These are phyloP conservation scores for Characodon lateralis DNA, from an alignment of 2,797 vertebrate species.

Conservation along the genomic window DNA sequence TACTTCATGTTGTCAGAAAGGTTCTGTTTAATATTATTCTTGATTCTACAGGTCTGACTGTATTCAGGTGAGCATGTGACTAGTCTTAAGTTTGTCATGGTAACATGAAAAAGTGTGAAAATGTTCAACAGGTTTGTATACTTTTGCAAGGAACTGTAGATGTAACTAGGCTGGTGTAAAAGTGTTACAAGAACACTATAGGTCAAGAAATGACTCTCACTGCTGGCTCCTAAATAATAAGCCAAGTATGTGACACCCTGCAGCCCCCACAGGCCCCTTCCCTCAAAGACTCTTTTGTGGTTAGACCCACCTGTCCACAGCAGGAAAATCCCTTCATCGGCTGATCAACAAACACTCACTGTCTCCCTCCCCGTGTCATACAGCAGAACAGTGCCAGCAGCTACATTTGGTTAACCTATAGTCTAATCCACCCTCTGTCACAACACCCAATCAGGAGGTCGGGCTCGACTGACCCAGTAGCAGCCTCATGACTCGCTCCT, in stretches of 20 bases:
- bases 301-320: slow-evolving; percentile 40
- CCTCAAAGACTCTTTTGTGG: slow-evolving; percentile 5
- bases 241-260: slow-evolving; percentile 5
- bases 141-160: background rate
- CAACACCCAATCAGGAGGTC: slow-evolving; percentile 53
- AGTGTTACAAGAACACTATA: background rate
- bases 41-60: background rate
- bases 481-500: slow-evolving; percentile 26
- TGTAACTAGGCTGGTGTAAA: background rate
- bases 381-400: slow-evolving; percentile 46
- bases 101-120: background rate
- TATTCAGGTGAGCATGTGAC: background rate
- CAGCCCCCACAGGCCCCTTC: background rate
- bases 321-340: slow-evolving; percentile 47
- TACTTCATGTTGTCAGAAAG: background rate
- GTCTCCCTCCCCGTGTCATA: slow-evolving; percentile 15
- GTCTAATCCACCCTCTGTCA: slow-evolving; percentile 67
- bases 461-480: slow-evolving; percentile 29
- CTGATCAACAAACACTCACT: slow-evolving; percentile 45
- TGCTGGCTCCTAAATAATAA: slow-evolving; percentile 6
- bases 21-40: background rate
- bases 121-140: background rate
- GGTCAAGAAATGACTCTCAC: background rate
- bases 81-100: background rate
- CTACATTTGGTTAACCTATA: slow-evolving; percentile 46